Conservation (phyloP, 2,888 invertebrate genomes). For the Digitonthophagus gazella region DNA sequence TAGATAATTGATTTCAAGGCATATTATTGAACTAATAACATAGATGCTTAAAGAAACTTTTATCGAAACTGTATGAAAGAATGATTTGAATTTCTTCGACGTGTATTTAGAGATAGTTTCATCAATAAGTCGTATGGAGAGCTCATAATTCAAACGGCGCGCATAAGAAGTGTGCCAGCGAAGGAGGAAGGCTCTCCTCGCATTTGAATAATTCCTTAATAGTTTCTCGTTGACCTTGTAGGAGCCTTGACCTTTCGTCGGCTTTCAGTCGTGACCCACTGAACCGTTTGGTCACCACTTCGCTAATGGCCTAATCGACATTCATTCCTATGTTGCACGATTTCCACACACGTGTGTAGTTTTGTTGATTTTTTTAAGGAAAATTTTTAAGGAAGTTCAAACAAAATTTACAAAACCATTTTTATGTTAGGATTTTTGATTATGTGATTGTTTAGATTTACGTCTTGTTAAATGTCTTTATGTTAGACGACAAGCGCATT, state of each 20-base stretch:
- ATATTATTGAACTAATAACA: neutral
- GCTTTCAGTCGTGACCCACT: constrained; percentile 34
- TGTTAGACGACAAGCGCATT: neutral
- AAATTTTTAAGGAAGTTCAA: neutral
- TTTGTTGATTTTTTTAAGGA: neutral
- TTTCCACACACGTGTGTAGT: neutral
- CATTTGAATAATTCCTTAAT: constrained; percentile 21
- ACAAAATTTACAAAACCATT: too few species aligned
- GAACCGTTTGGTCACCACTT: constrained; percentile 33
- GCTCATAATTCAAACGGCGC: neutral
- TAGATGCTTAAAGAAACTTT: neutral
- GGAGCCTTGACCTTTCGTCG: constrained; percentile 37
- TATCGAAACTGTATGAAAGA: too few species aligned
- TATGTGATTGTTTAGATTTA: neutral
- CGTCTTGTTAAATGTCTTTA: neutral
- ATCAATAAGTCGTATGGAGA: neutral
- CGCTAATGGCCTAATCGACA: constrained; percentile 28
- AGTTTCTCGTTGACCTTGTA: constrained; percentile 35
- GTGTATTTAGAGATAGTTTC: too few species aligned
- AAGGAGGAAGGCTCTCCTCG: constrained; percentile 10
- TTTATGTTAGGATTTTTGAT: neutral
- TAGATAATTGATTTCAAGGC: neutral
- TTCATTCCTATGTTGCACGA: neutral
- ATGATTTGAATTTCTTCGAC: too few species aligned
- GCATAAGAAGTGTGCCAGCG: neutral